Percentiles rank a stretch among this genome's conserved stretches.
Conservation (phyloP, 1,140 invertebrate species). For the Tetraneura akinire region DNA sequence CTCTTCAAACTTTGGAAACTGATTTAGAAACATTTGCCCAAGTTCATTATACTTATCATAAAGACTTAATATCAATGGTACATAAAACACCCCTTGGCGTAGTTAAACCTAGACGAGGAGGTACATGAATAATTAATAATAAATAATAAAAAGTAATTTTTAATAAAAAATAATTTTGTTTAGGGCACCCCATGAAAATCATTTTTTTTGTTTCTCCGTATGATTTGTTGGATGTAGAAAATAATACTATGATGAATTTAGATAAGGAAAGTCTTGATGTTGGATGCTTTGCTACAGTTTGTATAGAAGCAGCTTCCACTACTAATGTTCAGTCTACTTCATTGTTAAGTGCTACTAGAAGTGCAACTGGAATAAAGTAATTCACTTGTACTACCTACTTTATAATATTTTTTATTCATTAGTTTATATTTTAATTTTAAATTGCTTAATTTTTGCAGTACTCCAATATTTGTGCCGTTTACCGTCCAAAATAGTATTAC, state of each 20-base stretch:
- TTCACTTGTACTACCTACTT: background rate
- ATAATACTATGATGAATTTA: slow-evolving; percentile 71
- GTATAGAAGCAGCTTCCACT: slow-evolving; percentile 83
- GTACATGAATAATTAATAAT: slow-evolving; percentile 57
- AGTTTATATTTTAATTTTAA: no score
- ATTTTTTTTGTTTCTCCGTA: slow-evolving; percentile 96
- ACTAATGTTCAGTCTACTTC: slow-evolving; percentile 84
- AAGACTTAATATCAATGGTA: slow-evolving; percentile 83
- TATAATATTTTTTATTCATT: no score
- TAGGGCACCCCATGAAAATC: slow-evolving; percentile 87
- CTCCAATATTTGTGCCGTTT: slow-evolving; percentile 35
- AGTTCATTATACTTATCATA: slow-evolving; percentile 72
- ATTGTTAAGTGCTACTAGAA: slow-evolving; percentile 75
- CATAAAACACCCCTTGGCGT: slow-evolving; percentile 87
- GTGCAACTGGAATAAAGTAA: slow-evolving; percentile 75
- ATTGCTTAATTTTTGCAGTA: background rate
- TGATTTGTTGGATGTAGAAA: slow-evolving; percentile 79
- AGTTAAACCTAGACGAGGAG: slow-evolving; percentile 74
- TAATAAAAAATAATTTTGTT: slow-evolving; percentile 53
- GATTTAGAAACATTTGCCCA: slow-evolving; percentile 85
- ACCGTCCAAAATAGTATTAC: slow-evolving; percentile 42
- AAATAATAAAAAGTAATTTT: no score
- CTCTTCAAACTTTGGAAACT: slow-evolving; percentile 86
- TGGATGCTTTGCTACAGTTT: slow-evolving; percentile 85
- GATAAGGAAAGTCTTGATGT: slow-evolving; percentile 74